Conservation (phyloP, 92 coral and sea anemone genomes). For the Epizoanthus rinbou region DNA sequence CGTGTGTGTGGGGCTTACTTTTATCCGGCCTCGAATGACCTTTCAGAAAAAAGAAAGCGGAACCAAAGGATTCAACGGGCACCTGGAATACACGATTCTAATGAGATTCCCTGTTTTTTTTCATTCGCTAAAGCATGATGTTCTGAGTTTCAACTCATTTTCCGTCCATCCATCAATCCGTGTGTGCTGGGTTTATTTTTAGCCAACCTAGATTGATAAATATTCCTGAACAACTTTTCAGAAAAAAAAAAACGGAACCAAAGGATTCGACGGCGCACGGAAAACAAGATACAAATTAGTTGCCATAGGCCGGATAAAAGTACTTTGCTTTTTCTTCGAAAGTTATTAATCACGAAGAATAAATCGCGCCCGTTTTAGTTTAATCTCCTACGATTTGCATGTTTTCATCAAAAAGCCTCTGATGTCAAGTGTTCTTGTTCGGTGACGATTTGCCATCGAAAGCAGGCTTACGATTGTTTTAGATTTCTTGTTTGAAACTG, state of each 20-base stretch:
- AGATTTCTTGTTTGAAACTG: conserved; percentile 5
- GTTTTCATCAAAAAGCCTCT: conserved; percentile 13
- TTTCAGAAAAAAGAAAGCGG: not conserved
- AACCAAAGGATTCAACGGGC: no score
- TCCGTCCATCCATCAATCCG: conserved; percentile 23
- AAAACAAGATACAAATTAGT: no score
- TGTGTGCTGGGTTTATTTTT: conserved; percentile 7
- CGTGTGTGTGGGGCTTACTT: conserved; percentile 1
- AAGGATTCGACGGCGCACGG: no score
- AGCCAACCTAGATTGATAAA: conserved; percentile 15
- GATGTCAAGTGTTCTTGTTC: conserved; percentile 24
- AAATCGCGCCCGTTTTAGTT: conserved; percentile 17
- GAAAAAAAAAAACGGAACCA: no score
- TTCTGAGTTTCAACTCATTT: not conserved
- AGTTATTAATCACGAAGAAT: not conserved
- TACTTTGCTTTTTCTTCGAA: no score
- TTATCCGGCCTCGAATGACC: not conserved
- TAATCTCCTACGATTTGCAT: conserved; percentile 20
- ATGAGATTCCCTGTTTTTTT: no score
- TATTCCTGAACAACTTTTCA: not conserved
- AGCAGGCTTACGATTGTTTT: conserved; percentile 13
- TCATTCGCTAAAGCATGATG: no score
- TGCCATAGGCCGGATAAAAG: no score
- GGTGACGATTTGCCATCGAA: conserved; percentile 22
- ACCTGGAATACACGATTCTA: no score